Conservation (phyloP, 2,113 vertebrate species). For the Pleuronectes platessa region DNA sequence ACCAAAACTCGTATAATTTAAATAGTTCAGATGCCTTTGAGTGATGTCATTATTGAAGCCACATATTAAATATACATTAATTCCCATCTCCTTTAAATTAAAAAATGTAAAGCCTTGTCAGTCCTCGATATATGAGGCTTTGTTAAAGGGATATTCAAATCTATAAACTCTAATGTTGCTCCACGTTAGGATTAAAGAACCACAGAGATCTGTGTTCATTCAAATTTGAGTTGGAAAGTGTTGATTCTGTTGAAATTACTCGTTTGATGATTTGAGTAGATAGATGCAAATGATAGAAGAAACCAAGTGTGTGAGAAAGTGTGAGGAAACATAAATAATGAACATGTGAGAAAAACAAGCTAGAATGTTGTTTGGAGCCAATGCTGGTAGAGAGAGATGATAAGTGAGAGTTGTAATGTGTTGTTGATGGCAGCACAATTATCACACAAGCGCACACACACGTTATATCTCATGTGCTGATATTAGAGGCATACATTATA, state of each 20-base stretch:
- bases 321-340: too few species aligned
- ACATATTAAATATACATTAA: neutral
- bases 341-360: neutral
- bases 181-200: too few species aligned
- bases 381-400: neutral
- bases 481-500: constrained; percentile 53
- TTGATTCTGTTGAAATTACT: too few species aligned
- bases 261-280: neutral
- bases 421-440: constrained; percentile 29
- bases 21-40: neutral
- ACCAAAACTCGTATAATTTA: neutral
- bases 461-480: constrained; percentile 8
- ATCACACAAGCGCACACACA: neutral
- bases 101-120: too few species aligned
- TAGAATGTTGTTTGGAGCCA: neutral
- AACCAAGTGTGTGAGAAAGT: neutral
- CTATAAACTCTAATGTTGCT: too few species aligned
- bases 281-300: neutral
- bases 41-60: neutral
- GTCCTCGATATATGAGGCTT: too few species aligned
- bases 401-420: constrained; percentile 10
- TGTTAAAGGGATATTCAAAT: too few species aligned
- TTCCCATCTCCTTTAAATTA: too few species aligned
- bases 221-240: too few species aligned
- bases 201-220: too few species aligned